A percentile compares a stretch with the other conserved stretches of the same genome.
Evolutionary conservation across 2,113 vertebrate species (phyloP).

Genomic region (Coturnix japonica): DNA sequence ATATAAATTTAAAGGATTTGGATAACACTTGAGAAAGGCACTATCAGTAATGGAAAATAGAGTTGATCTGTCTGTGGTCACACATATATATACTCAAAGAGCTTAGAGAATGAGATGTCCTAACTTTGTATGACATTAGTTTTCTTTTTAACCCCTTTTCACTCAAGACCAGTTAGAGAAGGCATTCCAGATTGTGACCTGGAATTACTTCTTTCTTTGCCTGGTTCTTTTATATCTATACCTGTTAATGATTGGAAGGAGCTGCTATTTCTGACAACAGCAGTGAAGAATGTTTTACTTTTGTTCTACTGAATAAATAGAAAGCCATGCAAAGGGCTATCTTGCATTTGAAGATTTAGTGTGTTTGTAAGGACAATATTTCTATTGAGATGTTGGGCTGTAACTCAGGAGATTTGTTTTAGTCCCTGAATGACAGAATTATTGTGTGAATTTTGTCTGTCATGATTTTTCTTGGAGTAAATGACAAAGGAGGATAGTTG

Average conservation of each 20-base stretch:
- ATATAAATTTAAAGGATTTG: slow-evolving; percentile 64
- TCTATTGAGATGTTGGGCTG: not conserved
- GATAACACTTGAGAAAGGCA: slow-evolving; percentile 11
- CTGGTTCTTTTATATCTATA: not conserved
- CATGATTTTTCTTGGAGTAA: not conserved
- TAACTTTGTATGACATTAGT: not conserved
- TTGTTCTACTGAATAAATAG: not conserved
- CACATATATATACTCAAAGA: not conserved
- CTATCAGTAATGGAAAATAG: not conserved
- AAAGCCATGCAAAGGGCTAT: not conserved
- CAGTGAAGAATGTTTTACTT: not conserved
- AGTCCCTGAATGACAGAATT: not conserved
- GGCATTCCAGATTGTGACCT: not conserved
- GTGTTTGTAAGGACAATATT: not conserved
- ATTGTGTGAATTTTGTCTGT: not conserved
- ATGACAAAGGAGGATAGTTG: not conserved
- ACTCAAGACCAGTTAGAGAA: not conserved
- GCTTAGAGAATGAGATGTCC: not conserved
- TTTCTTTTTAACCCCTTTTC: slow-evolving; percentile 12
- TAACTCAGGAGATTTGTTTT: not conserved
- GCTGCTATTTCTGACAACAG: not conserved
- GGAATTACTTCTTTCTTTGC: not conserved
- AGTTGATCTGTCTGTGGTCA: slow-evolving; percentile 14
- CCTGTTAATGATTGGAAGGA: not conserved
- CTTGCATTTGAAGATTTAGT: not conserved